Evolutionary conservation across 2,797 vertebrate genomes (phyloP).

Genomic region (Pseudomugil gertrudae): DNA sequence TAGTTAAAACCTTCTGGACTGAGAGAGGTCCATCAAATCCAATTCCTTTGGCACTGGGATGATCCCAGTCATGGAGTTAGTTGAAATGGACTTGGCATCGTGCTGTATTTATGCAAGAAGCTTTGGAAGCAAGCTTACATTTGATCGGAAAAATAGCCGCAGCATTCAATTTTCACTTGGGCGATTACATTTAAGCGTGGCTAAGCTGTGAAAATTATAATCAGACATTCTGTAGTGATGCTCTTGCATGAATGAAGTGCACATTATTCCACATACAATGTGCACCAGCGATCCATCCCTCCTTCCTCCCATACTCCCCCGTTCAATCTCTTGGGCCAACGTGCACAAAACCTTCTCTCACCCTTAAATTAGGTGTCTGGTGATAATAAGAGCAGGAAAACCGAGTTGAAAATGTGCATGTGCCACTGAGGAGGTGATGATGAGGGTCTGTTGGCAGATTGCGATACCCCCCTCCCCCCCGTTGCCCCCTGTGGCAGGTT

Average conservation of each 20-base stretch:
- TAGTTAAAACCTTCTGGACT: conserved; percentile 65
- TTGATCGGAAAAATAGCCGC: conserved; percentile 17
- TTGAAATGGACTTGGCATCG: conserved; percentile 1
- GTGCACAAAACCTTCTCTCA: conserved; percentile 48
- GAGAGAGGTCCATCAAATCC: conserved; percentile 30
- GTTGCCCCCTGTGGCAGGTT: conserved; percentile 61
- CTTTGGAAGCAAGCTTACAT: conserved; percentile 16
- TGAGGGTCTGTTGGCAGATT: conserved; percentile 65
- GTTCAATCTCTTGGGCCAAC: conserved; percentile 35
- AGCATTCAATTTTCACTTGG: conserved; percentile 7
- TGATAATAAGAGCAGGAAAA: conserved; percentile 53
- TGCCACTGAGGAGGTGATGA: conserved; percentile 57
- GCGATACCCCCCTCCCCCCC: conserved; percentile 43
- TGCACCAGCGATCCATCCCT: conserved; percentile 2
- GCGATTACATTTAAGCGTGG: conserved; percentile 27
- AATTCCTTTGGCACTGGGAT: conserved; percentile 23
- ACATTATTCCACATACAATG: conserved; percentile 39
- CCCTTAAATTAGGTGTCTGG: conserved; percentile 51
- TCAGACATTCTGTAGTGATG: conserved; percentile 27
- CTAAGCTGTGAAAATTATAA: conserved; percentile 47
- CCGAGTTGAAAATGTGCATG: conserved; percentile 22
- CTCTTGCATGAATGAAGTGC: conserved; percentile 20
- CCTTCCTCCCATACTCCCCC: neutral
- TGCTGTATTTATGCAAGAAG: conserved; percentile 14
- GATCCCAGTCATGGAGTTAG: conserved; percentile 19